phyloP scores from a whole-genome alignment of 2,797 vertebrate species.

The Sebastes diploproa region DNA sequence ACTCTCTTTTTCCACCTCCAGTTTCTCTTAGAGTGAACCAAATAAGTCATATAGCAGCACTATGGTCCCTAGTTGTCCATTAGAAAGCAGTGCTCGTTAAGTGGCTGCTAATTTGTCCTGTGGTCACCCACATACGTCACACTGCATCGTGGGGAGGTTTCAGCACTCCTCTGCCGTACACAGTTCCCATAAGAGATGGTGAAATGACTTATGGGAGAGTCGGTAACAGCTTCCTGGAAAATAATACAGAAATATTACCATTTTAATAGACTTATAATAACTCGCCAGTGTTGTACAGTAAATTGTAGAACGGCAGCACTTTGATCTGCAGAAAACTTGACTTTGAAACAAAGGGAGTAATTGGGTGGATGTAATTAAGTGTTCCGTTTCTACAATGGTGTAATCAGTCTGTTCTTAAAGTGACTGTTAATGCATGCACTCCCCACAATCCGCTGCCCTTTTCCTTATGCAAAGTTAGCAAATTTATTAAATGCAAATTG shows the following conservation, averaged over 20 bases:
- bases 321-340: conserved; percentile 25
- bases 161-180: neutral
- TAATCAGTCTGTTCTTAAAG: conserved; percentile 58
- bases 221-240: conserved; percentile 5
- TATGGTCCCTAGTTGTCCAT: conserved; percentile 58
- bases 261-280: conserved; percentile 51
- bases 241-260: conserved; percentile 33
- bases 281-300: conserved; percentile 30
- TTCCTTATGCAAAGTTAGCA: conserved; percentile 69
- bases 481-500: conserved; percentile 72
- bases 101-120: conserved; percentile 62
- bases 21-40: conserved; percentile 46
- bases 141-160: conserved; percentile 55
- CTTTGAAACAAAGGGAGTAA: conserved; percentile 58
- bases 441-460: conserved; percentile 48
- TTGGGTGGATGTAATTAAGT: conserved; percentile 61
- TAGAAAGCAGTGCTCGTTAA: conserved; percentile 60
- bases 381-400: conserved; percentile 46
- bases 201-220: conserved; percentile 21
- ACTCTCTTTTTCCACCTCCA: conserved; percentile 58
- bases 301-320: neutral
- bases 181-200: conserved; percentile 33
- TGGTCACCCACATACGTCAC: conserved; percentile 56
- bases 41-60: conserved; percentile 41
- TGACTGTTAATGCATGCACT: conserved; percentile 28